phyloP scores from a whole-genome alignment of 2,888 invertebrate genomes.

The Lasioglossum lativentre region DNA sequence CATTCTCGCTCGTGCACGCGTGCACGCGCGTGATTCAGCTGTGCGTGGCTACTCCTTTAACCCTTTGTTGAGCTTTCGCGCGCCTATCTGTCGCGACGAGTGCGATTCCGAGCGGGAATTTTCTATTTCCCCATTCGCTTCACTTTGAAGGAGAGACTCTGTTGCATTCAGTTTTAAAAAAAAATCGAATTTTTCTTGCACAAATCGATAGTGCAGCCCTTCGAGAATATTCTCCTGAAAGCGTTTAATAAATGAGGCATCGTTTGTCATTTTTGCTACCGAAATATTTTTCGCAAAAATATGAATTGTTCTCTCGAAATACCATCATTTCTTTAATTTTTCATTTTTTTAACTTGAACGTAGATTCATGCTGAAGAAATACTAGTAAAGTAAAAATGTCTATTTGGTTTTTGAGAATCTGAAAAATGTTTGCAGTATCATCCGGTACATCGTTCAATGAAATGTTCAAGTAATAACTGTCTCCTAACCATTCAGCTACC shows the following conservation, averaged over 20 bases:
- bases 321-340: neutral
- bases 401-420: neutral
- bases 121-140: neutral
- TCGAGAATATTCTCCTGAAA: too few species aligned
- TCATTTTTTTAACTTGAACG: neutral
- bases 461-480: neutral
- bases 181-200: neutral
- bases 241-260: neutral
- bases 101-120: slow-evolving; percentile 40
- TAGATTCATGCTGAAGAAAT: neutral
- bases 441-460: neutral
- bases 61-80: slow-evolving; percentile 64
- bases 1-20: slow-evolving; percentile 58
- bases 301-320: neutral
- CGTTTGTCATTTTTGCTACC: too few species aligned
- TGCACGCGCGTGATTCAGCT: slow-evolving; percentile 62
- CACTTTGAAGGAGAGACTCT: neutral
- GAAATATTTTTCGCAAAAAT: too few species aligned
- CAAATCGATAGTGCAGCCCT: neutral
- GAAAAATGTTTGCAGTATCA: neutral
- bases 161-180: neutral
- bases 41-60: slow-evolving; percentile 70
- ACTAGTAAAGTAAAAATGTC: neutral
- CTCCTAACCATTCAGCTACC: neutral
- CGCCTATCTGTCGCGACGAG: slow-evolving; percentile 45